These are phyloP conservation scores for Heliconius congener DNA, from an alignment of 1,140 invertebrate genomes.

Conservation along the genomic window DNA sequence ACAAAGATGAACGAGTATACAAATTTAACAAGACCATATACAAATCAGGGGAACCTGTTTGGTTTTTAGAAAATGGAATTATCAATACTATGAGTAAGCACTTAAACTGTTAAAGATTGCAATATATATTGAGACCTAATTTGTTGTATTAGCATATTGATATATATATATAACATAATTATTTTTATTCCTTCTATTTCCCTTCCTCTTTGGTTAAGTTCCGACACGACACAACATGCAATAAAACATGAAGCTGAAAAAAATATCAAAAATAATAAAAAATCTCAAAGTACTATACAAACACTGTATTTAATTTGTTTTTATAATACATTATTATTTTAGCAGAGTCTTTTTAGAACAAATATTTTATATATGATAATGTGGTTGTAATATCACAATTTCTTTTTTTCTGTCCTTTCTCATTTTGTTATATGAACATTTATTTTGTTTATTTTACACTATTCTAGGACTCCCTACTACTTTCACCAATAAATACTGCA, in stretches of 20 bases:
- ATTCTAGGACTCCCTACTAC: conserved; percentile 54
- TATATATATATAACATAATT: too few species aligned
- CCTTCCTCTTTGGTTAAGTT: too few species aligned
- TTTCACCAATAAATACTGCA: conserved; percentile 63
- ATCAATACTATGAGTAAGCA: conserved; percentile 52
- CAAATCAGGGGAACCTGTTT: conserved; percentile 53
- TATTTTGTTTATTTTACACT: neutral
- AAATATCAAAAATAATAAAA: neutral
- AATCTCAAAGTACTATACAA: too few species aligned
- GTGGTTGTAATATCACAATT: neutral
- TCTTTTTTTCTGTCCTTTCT: neutral
- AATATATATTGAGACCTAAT: too few species aligned
- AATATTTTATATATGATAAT: neutral
- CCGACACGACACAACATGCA: too few species aligned
- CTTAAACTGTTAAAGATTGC: neutral
- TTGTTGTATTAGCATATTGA: too few species aligned
- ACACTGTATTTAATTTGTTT: too few species aligned
- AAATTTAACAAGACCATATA: conserved; percentile 52
- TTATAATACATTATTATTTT: too few species aligned
- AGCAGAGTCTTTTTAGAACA: too few species aligned
- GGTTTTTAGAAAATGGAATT: conserved; percentile 53
- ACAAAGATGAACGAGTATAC: conserved; percentile 22
- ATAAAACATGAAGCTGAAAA: neutral
- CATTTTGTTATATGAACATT: neutral
- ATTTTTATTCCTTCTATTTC: too few species aligned